phyloP scores from a whole-genome alignment of 2,888 invertebrate species.

The Andrena camellia region DNA sequence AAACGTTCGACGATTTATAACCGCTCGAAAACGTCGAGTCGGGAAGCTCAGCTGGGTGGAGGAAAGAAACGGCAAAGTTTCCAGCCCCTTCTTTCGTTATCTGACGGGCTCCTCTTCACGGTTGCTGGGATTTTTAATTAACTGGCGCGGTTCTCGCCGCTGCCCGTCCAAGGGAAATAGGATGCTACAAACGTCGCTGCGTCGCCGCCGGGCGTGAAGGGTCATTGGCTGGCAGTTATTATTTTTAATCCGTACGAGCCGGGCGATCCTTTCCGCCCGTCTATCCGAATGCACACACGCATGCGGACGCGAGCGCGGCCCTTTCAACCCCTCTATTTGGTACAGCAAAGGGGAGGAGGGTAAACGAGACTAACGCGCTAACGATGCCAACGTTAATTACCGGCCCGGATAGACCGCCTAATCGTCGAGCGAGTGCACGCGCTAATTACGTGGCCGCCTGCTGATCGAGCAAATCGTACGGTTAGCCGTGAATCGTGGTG shows the following conservation, averaged over 20 bases:
- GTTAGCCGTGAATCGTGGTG: slow-evolving; percentile 34
- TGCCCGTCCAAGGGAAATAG: neutral
- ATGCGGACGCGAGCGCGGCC: neutral
- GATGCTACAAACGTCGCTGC: slow-evolving; percentile 1
- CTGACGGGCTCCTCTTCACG: slow-evolving; percentile 31
- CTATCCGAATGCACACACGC: neutral
- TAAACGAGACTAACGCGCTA: slow-evolving; percentile 77
- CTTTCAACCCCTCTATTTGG: slow-evolving; percentile 33
- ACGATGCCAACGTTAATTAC: slow-evolving; percentile 80
- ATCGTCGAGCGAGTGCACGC: slow-evolving; percentile 70
- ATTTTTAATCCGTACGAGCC: slow-evolving; percentile 57
- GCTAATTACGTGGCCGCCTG: slow-evolving; percentile 68
- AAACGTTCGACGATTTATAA: slow-evolving; percentile 31
- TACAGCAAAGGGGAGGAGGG: slow-evolving; percentile 51
- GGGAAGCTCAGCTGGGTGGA: neutral
- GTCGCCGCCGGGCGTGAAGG: neutral
- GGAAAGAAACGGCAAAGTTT: slow-evolving; percentile 32
- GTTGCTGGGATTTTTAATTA: slow-evolving; percentile 42
- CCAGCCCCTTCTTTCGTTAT: neutral
- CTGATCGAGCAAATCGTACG: slow-evolving; percentile 61
- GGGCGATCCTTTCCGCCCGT: slow-evolving; percentile 14
- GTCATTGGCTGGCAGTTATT: slow-evolving; percentile 51
- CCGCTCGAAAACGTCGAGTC: slow-evolving; percentile 18
- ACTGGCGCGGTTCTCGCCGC: slow-evolving; percentile 27
- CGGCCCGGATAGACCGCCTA: slow-evolving; percentile 75